Evolutionary conservation across 2,113 vertebrate genomes (phyloP).

Genomic region (Archilochus colubris): DNA sequence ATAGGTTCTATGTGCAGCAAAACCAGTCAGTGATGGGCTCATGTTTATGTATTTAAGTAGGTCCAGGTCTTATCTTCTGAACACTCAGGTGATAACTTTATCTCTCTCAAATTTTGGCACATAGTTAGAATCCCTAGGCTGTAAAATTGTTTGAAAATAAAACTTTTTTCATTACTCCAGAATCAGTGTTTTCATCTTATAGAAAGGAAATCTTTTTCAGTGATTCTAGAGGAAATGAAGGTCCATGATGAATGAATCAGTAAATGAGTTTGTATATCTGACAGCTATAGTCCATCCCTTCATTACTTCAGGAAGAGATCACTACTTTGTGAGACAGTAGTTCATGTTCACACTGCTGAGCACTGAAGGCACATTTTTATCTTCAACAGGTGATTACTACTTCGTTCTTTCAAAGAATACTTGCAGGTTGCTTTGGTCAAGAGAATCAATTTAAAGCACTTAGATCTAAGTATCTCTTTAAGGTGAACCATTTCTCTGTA

Average conservation of each 20-base stretch:
- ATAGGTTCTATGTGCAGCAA: rapidly evolving
- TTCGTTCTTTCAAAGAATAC: not conserved
- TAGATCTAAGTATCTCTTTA: not conserved
- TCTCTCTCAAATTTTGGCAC: too few relatives aligned
- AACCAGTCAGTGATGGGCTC: not conserved
- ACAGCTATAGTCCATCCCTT: not conserved
- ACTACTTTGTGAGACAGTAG: not conserved
- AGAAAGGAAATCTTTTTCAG: not conserved
- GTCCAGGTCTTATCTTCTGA: too few relatives aligned
- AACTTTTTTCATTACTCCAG: not conserved
- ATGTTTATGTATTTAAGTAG: too few relatives aligned
- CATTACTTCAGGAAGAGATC: not conserved
- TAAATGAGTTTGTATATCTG: not conserved
- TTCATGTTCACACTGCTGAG: not conserved
- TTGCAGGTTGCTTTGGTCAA: not conserved
- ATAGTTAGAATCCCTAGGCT: too few relatives aligned
- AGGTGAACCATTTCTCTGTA: not conserved
- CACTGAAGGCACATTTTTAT: not conserved
- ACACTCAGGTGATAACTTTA: too few relatives aligned
- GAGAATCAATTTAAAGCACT: not conserved
- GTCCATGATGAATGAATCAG: not conserved
- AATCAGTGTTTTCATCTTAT: not conserved
- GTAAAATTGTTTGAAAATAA: not conserved
- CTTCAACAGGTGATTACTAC: not conserved
- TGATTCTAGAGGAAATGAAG: not conserved